Percentiles rank a stretch among this genome's conserved stretches.
These are phyloP conservation scores for Stichopus chloronotus DNA, from an alignment of 35 echinoderm and acorn worm genomes.

Conservation along the genomic window DNA sequence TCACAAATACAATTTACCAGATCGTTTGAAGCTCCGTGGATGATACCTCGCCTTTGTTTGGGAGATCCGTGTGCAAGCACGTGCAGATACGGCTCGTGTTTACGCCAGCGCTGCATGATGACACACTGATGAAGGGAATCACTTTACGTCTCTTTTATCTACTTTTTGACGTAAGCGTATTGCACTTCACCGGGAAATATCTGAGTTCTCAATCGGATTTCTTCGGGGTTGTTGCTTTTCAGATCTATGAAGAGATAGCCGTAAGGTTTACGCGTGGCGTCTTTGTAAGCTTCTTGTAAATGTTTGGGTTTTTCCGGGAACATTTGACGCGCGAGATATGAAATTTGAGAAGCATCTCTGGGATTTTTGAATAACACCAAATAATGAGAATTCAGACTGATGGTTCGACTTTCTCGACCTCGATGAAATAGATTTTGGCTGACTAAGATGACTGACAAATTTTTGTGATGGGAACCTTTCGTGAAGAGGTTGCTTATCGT, in stretches of 20 bases:
- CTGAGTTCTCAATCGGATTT: too few relatives aligned
- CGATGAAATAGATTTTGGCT: too few relatives aligned
- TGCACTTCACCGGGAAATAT: not conserved
- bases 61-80: constrained; percentile 19
- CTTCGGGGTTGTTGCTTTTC: too few relatives aligned
- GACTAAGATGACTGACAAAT: too few relatives aligned
- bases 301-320: constrained; percentile 49
- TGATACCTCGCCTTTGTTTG: constrained; percentile 32
- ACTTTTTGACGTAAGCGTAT: constrained; percentile 47
- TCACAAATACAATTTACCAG: constrained; percentile 32
- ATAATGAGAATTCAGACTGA: too few relatives aligned
- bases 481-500: too few relatives aligned
- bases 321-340: constrained; percentile 70
- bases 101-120: constrained; percentile 33
- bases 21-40: constrained; percentile 23
- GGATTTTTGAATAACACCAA: too few relatives aligned
- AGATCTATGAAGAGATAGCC: too few relatives aligned
- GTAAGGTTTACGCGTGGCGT: constrained; percentile 59
- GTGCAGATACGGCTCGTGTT: constrained; percentile 30
- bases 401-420: too few relatives aligned
- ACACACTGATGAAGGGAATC: not conserved
- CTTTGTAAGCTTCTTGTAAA: constrained; percentile 64
- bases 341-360: too few relatives aligned
- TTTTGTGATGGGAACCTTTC: too few relatives aligned
- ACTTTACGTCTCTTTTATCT: not conserved